Conservation (phyloP, 2,113 vertebrate genomes). For the Petromus typicus region DNA sequence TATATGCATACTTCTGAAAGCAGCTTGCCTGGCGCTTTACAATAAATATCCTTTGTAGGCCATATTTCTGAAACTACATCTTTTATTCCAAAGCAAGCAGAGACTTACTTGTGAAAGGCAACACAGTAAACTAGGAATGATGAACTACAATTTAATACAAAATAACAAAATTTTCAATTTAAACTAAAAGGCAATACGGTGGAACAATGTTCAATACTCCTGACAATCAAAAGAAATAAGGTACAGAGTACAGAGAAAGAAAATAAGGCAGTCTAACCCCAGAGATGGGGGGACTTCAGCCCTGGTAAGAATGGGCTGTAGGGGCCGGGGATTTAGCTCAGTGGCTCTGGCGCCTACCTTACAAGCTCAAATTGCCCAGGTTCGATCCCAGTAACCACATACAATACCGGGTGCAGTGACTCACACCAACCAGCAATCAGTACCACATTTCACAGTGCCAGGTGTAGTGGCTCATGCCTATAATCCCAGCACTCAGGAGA, state of each 20-base stretch:
- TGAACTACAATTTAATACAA: background rate
- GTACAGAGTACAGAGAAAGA: background rate
- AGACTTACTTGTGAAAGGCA: background rate
- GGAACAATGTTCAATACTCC: background rate
- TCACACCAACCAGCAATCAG: too few species aligned
- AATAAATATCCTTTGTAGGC: constrained; percentile 23
- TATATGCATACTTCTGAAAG: background rate
- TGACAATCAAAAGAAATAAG: background rate
- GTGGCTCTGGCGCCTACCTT: too few species aligned
- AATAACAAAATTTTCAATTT: background rate
- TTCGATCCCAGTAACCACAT: too few species aligned
- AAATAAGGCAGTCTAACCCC: background rate
- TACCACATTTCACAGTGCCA: too few species aligned
- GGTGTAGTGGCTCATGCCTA: too few species aligned
- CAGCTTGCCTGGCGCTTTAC: background rate
- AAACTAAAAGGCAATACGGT: background rate
- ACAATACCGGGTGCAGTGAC: too few species aligned
- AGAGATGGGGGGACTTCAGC: background rate
- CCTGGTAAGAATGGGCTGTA: background rate
- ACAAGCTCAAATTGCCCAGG: too few species aligned
- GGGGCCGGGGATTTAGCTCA: too few species aligned
- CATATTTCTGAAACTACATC: constrained; percentile 31
- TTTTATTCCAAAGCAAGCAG: constrained; percentile 22
- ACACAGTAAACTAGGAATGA: background rate
- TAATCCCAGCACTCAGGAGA: too few species aligned